Percentiles rank a stretch among this genome's conserved stretches.
Conservation (phyloP, 2,888 invertebrate species). For the Hypomecis punctinalis region DNA sequence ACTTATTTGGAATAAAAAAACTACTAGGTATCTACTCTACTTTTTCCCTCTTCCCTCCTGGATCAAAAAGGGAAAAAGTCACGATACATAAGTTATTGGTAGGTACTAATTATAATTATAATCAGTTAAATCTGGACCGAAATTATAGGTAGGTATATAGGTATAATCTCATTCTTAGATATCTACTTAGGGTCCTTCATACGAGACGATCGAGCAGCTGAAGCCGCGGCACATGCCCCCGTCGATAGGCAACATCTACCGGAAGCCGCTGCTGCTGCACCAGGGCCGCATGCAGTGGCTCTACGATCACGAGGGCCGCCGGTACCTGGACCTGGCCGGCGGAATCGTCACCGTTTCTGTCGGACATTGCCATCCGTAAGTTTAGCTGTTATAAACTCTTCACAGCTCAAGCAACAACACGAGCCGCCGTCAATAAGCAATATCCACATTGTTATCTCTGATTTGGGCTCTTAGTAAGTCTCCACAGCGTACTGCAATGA, state of each 20-base stretch:
- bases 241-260: constrained; percentile 90
- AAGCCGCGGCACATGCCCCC: constrained; percentile 89
- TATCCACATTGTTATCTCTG: too few species aligned
- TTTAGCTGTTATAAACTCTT: constrained; percentile 44
- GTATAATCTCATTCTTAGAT: not conserved
- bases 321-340: constrained; percentile 97
- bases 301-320: constrained; percentile 92
- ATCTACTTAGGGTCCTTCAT: constrained; percentile 84
- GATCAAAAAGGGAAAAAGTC: too few species aligned
- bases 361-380: constrained; percentile 99
- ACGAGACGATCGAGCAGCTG: constrained; percentile 84
- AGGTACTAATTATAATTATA: too few species aligned
- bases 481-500: too few species aligned
- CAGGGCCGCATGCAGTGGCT: constrained; percentile 97
- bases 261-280: constrained; percentile 92
- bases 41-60: too few species aligned
- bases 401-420: too few species aligned
- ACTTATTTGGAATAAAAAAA: too few species aligned
- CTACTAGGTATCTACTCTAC: too few species aligned
- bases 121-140: too few species aligned
- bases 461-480: too few species aligned
- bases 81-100: too few species aligned
- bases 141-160: not conserved
- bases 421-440: too few species aligned
- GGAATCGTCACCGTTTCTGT: constrained; percentile 99